These are phyloP conservation scores for Scartelaos histophorus DNA, from an alignment of 2,113 vertebrate genomes.

Conservation along the genomic window DNA sequence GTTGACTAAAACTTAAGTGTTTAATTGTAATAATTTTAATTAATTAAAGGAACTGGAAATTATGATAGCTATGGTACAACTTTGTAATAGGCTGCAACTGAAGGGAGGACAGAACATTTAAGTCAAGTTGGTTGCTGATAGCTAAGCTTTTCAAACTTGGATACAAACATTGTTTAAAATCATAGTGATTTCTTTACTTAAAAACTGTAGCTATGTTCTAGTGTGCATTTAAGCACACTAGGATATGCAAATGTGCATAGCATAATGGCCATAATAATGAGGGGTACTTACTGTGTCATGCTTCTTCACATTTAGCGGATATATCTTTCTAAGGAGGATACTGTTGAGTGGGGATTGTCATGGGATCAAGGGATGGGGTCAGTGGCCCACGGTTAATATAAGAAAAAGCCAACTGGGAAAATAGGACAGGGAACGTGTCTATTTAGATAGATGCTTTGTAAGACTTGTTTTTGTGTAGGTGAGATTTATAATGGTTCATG, in stretches of 20 bases:
- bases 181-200: background rate
- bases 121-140: too few relatives aligned
- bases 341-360: slow-evolving; percentile 20
- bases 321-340: slow-evolving; percentile 49
- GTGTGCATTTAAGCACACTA: background rate
- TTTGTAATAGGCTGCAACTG: too few relatives aligned
- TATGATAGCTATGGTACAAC: too few relatives aligned
- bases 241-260: background rate
- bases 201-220: background rate
- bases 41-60: too few relatives aligned
- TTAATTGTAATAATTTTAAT: background rate
- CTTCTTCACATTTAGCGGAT: slow-evolving; percentile 67
- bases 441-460: slow-evolving; percentile 65
- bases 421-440: slow-evolving; percentile 53
- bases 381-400: slow-evolving; percentile 24
- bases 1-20: background rate
- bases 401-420: slow-evolving; percentile 53
- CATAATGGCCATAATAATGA: slow-evolving; percentile 62
- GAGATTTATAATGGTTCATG: slow-evolving; percentile 54
- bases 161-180: too few relatives aligned
- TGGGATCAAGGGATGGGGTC: slow-evolving; percentile 31
- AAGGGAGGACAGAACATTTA: background rate
- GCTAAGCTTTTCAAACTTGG: too few relatives aligned
- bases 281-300: slow-evolving; percentile 76
- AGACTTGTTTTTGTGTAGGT: slow-evolving; percentile 69